phyloP scores from a whole-genome alignment of 1,140 invertebrate genomes.

The Nebria ingens region DNA sequence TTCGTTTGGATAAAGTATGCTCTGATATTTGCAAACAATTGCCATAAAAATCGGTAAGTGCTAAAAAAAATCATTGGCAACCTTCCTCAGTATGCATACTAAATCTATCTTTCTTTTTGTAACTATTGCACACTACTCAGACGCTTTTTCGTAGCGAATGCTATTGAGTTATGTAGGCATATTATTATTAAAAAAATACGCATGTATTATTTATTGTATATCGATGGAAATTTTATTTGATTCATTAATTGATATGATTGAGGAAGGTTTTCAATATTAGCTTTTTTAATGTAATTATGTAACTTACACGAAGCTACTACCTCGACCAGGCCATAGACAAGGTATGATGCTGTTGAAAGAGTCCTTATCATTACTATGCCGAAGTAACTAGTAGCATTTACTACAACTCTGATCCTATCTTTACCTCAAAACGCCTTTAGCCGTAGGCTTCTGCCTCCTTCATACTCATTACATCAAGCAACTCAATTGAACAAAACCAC shows the following conservation, averaged over 20 bases:
- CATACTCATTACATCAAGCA: neutral
- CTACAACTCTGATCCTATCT: neutral
- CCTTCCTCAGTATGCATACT: too few species aligned
- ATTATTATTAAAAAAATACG: neutral
- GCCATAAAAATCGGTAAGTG: neutral
- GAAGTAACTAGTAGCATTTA: conserved; percentile 5
- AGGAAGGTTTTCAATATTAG: conserved; percentile 4
- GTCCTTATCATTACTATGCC: neutral
- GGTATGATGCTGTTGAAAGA: neutral
- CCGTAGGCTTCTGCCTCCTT: neutral
- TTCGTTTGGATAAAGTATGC: neutral
- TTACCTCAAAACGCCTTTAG: too few species aligned
- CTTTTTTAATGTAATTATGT: neutral
- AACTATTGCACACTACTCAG: neutral
- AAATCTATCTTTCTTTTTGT: too few species aligned
- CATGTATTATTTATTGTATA: neutral
- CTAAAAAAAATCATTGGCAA: neutral
- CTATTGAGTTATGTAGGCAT: conserved; percentile 1
- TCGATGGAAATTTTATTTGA: neutral
- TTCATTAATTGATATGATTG: neutral
- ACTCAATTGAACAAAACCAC: too few species aligned
- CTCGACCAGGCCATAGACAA: neutral
- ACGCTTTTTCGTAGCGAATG: conserved; percentile 2
- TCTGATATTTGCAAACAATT: neutral
- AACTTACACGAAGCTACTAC: neutral